Conservation (phyloP, 2,888 invertebrate genomes). For the Drosophila aldrichi region DNA sequence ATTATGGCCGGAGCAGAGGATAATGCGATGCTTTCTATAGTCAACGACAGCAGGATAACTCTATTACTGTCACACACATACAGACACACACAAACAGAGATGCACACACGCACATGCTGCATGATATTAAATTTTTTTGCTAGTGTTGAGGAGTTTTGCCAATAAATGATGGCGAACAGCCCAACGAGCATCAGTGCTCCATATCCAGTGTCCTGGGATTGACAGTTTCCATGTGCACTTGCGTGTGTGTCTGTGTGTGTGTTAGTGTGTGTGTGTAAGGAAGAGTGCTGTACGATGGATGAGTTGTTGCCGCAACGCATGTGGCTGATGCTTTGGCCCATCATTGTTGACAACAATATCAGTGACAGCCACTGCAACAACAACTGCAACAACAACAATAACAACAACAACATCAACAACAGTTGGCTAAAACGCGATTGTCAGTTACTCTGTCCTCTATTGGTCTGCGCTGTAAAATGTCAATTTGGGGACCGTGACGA, state of each 20-base stretch:
- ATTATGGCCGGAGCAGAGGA: constrained; percentile 56
- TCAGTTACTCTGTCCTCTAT: constrained; percentile 61
- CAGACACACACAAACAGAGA: constrained; percentile 12
- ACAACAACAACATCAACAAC: constrained; percentile 32
- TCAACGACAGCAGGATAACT: constrained; percentile 63
- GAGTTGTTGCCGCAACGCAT: constrained; percentile 74
- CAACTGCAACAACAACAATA: constrained; percentile 34
- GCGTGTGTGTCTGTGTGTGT: not conserved
- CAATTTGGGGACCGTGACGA: constrained; percentile 74
- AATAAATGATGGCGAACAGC: constrained; percentile 62
- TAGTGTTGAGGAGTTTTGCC: constrained; percentile 43
- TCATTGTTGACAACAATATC: constrained; percentile 79
- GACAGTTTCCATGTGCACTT: constrained; percentile 58
- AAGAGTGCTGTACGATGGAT: constrained; percentile 59
- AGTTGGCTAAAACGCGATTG: constrained; percentile 41
- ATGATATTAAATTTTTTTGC: constrained; percentile 67
- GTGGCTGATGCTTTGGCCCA: constrained; percentile 77
- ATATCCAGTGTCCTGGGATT: constrained; percentile 48
- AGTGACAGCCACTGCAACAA: constrained; percentile 58
- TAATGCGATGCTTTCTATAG: constrained; percentile 68
- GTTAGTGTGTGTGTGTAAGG: constrained; percentile 3
- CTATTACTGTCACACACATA: constrained; percentile 58
- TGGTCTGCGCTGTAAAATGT: constrained; percentile 75
- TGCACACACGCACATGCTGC: constrained; percentile 30
- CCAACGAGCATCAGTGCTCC: constrained; percentile 25